Percentiles rank a stretch among this genome's conserved stretches.
These are phyloP conservation scores for Phocoena sinus DNA, from an alignment of 2,113 vertebrate species.

Conservation along the genomic window DNA sequence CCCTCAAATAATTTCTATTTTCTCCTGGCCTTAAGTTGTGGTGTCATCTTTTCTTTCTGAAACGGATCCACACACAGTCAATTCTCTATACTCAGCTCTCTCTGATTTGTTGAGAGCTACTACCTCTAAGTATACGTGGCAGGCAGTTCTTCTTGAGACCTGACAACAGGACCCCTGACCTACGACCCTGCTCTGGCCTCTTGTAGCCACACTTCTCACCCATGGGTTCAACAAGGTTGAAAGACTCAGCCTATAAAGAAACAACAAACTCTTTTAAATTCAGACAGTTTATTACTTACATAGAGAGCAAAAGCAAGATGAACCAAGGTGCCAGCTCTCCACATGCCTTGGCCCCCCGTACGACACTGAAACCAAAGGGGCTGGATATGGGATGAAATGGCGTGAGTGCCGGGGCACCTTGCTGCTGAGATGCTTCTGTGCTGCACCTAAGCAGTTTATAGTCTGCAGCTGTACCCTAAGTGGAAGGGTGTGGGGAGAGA, in stretches of 20 bases:
- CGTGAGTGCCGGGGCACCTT: fast-evolving
- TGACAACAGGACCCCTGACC: too few species aligned
- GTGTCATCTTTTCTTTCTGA: not conserved
- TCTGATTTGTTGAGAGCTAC: not conserved
- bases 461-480: not conserved
- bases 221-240: not conserved
- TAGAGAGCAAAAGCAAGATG: not conserved
- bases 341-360: not conserved
- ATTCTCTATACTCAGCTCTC: not conserved
- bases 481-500: fast-evolving
- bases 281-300: not conserved
- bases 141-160: not conserved
- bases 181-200: not conserved
- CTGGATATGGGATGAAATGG: not conserved
- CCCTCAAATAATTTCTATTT: not conserved
- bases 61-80: not conserved
- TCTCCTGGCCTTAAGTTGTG: not conserved
- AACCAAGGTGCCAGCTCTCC: not conserved
- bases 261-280: not conserved
- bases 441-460: not conserved
- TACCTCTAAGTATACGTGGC: not conserved
- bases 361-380: not conserved
- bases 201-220: not conserved
- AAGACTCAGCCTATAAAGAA: not conserved
- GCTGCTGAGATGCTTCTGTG: not conserved